Percentiles rank a stretch among this genome's conserved stretches.
Conservation (phyloP, 2,113 vertebrate species). For the Athene cunicularia region DNA sequence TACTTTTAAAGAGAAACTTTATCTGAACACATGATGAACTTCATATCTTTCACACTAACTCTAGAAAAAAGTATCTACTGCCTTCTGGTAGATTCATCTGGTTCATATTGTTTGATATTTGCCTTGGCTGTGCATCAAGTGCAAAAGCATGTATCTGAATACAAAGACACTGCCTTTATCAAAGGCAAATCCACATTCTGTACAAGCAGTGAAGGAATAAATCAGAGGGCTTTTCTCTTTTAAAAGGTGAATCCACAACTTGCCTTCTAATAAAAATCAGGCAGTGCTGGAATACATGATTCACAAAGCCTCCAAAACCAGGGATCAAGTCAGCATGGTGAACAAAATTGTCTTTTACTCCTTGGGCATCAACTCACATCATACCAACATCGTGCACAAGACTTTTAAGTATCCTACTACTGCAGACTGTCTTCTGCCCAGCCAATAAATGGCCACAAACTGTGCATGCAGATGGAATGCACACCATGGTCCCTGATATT, state of each 20-base stretch:
- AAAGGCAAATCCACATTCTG: background rate
- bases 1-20: background rate
- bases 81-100: slow-evolving; percentile 8
- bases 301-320: background rate
- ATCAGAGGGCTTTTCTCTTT: background rate
- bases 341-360: background rate
- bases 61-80: background rate
- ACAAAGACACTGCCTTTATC: background rate
- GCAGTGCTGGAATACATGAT: background rate
- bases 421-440: background rate
- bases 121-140: slow-evolving; percentile 42
- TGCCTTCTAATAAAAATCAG: background rate
- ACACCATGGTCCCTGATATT: background rate
- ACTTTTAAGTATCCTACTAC: background rate
- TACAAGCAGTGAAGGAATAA: background rate
- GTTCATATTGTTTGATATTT: slow-evolving; percentile 47
- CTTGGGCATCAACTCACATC: background rate
- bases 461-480: rapidly evolving
- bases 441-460: background rate
- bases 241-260: background rate
- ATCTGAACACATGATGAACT: background rate
- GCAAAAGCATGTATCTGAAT: slow-evolving; percentile 11
- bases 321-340: background rate
- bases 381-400: rapidly evolving
- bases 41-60: background rate